Conservation (phyloP, 2,113 vertebrate genomes). For the Xenus cinereus region DNA sequence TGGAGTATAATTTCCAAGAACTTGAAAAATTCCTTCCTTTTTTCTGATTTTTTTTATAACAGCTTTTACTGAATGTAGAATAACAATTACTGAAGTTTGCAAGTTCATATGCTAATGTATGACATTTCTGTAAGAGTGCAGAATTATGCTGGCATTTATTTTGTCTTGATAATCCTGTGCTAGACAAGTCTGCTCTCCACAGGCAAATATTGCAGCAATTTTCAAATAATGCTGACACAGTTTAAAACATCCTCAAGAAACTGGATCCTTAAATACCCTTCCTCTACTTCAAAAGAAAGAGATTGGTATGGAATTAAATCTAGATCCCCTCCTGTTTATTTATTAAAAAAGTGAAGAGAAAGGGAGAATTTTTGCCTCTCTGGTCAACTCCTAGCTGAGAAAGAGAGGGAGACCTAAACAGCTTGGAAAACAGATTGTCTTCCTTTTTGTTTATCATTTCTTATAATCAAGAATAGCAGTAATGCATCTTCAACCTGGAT, state of each 20-base stretch:
- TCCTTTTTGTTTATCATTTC: slow-evolving; percentile 12
- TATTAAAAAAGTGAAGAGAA: not conserved
- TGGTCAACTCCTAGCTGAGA: not conserved
- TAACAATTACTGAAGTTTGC: not conserved
- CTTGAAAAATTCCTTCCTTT: not conserved
- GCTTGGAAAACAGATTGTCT: slow-evolving; percentile 41
- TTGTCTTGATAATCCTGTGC: not conserved
- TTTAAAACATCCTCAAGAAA: not conserved
- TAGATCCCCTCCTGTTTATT: not conserved
- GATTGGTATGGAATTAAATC: not conserved
- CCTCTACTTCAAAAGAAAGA: not conserved
- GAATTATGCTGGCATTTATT: not conserved
- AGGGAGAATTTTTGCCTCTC: not conserved
- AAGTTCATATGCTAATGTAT: not conserved
- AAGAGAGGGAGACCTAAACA: not conserved
- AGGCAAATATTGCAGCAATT: not conserved
- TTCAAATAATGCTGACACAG: not conserved
- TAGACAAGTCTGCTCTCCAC: not conserved
- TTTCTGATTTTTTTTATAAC: not conserved
- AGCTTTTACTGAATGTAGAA: not conserved
- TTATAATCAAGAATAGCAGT: slow-evolving; percentile 26
- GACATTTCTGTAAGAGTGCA: not conserved
- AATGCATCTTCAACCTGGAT: slow-evolving; percentile 5
- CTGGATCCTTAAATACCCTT: not conserved
- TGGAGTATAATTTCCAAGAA: not conserved